phyloP scores from a whole-genome alignment of 2,888 invertebrate genomes.

The Sarcophaga carnaria region DNA sequence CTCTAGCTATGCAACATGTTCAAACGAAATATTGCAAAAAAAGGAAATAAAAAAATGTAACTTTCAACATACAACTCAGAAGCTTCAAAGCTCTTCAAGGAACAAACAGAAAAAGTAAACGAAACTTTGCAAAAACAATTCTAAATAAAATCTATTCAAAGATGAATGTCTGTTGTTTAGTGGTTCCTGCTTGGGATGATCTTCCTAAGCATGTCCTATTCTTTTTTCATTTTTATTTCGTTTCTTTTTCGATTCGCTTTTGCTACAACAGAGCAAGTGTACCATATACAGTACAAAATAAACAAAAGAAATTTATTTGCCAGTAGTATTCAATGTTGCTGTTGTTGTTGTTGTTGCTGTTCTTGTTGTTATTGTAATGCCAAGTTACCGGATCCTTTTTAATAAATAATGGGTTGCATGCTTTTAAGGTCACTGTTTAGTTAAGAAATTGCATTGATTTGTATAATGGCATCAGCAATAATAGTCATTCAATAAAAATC shows the following conservation, averaged over 20 bases:
- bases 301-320: conserved; percentile 2
- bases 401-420: conserved; percentile 67
- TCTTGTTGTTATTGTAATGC: not conserved
- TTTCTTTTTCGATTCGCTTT: not conserved
- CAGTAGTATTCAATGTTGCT: conserved; percentile 4
- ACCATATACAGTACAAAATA: conserved; percentile 12
- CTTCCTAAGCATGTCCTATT: conserved; percentile 47
- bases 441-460: conserved; percentile 69
- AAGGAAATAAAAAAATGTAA: not conserved
- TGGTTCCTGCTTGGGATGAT: conserved; percentile 26
- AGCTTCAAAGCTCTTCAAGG: conserved; percentile 45
- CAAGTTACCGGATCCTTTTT: conserved; percentile 51
- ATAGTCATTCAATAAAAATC: conserved; percentile 43
- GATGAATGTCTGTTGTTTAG: conserved; percentile 45
- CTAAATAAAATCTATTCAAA: conserved; percentile 24
- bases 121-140: not conserved
- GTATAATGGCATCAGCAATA: conserved; percentile 66
- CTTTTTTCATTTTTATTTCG: conserved; percentile 1
- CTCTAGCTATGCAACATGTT: conserved; percentile 45
- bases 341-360: conserved; percentile 38
- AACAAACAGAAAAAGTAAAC: conserved; percentile 7
- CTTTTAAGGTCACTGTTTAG: conserved; percentile 69
- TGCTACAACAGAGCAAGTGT: conserved; percentile 60
- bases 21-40: conserved; percentile 5
- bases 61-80: conserved; percentile 49